Conservation (phyloP, 2,888 invertebrate species). For the Ornithoptera priamus region DNA sequence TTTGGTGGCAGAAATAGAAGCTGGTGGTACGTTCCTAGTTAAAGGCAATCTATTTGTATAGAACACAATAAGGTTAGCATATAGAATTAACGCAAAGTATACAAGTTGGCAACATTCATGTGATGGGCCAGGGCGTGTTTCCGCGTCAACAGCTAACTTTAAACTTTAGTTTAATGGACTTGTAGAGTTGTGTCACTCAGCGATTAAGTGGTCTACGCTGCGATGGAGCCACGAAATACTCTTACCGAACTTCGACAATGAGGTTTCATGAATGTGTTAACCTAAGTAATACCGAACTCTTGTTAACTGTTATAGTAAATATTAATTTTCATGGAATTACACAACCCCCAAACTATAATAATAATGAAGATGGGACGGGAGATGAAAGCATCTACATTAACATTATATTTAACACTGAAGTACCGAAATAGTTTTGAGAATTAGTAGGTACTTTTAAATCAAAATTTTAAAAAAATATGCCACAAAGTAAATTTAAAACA, state of each 20-base stretch:
- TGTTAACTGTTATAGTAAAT: neutral
- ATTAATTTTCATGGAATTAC: neutral
- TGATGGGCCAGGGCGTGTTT: constrained; percentile 36
- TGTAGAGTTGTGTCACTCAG: constrained; percentile 43
- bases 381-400: too few species aligned
- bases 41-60: too few species aligned
- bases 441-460: too few species aligned
- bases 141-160: constrained; percentile 48
- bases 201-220: constrained; percentile 46
- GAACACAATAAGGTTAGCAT: too few species aligned
- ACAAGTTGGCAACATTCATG: constrained; percentile 15
- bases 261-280: constrained; percentile 38
- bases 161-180: constrained; percentile 52
- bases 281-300: neutral
- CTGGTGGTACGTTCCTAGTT: too few species aligned
- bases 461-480: too few species aligned
- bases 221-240: constrained; percentile 35
- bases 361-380: neutral
- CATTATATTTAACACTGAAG: neutral
- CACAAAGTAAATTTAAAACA: too few species aligned
- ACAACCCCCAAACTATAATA: neutral
- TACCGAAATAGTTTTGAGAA: too few species aligned
- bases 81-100: constrained; percentile 8
- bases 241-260: constrained; percentile 40
- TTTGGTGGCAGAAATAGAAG: too few species aligned